A percentile compares a stretch with the other conserved stretches of the same genome.
Conservation (phyloP, 2,113 vertebrate genomes). For the Ophthalmolycus amberensis region DNA sequence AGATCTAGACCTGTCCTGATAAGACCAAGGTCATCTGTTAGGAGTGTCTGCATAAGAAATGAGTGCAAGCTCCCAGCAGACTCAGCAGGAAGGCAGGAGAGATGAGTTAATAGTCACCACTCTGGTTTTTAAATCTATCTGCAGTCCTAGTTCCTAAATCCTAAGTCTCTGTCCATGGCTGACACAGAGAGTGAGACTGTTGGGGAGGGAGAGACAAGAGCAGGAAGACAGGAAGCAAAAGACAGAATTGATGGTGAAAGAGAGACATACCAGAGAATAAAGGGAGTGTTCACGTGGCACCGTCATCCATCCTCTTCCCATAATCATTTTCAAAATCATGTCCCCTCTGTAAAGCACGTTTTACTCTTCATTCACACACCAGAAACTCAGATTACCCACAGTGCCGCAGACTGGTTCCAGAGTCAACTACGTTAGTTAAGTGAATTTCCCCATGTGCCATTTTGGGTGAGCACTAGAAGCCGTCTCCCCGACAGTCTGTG, state of each 20-base stretch:
- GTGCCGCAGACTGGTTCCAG: conserved; percentile 48
- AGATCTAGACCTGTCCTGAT: conserved; percentile 72
- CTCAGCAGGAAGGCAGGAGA: conserved; percentile 68
- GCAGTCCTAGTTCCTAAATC: conserved; percentile 43
- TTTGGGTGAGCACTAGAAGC: conserved; percentile 64
- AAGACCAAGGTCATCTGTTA: conserved; percentile 81
- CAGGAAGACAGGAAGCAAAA: conserved; percentile 41
- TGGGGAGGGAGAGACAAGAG: conserved; percentile 24
- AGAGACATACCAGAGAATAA: conserved; percentile 55
- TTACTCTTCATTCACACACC: conserved; percentile 64
- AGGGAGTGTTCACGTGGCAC: conserved; percentile 37
- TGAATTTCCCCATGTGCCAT: conserved; percentile 83
- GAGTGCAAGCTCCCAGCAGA: conserved; percentile 72
- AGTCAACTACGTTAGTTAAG: conserved; percentile 78
- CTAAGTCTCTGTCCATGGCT: conserved; percentile 27
- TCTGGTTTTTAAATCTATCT: conserved; percentile 61
- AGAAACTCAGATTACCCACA: conserved; percentile 63
- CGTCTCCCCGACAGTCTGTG: conserved; percentile 71
- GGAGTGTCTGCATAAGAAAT: conserved; percentile 78
- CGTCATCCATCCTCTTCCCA: conserved; percentile 46
- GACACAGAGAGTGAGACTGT: conserved; percentile 15
- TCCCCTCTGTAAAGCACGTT: conserved; percentile 55
- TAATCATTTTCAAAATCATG: conserved; percentile 71
- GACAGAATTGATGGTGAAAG: conserved; percentile 51
- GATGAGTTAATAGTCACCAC: conserved; percentile 67